Percentiles rank a stretch among this genome's conserved stretches.
These are phyloP conservation scores for Hirudinaria manillensis DNA, from an alignment of 2,888 invertebrate genomes.

Conservation along the genomic window DNA sequence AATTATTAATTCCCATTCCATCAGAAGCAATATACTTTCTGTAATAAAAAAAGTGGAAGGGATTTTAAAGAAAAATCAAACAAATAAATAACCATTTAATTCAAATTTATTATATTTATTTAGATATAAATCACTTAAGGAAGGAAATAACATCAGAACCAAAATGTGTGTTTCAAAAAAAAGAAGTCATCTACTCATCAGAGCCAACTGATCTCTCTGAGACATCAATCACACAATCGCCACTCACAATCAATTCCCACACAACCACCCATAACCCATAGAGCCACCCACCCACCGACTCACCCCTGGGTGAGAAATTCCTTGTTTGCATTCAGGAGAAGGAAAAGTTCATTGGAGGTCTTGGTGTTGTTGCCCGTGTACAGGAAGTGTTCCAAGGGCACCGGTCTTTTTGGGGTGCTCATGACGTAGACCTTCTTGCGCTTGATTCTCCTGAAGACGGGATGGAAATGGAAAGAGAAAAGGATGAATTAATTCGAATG, in stretches of 20 bases:
- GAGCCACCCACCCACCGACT: slow-evolving; percentile 15
- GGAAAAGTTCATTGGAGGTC: slow-evolving; percentile 59
- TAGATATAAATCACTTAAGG: no score
- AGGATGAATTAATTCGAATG: background rate
- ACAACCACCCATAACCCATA: background rate
- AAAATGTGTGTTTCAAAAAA: no score
- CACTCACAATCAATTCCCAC: no score
- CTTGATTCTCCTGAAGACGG: slow-evolving; percentile 56
- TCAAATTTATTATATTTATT: no score
- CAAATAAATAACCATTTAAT: no score
- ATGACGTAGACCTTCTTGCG: slow-evolving; percentile 83
- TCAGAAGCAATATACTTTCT: slow-evolving; percentile 54
- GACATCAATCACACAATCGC: no score
- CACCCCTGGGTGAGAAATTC: slow-evolving; percentile 66
- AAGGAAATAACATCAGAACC: no score
- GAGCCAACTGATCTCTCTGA: no score
- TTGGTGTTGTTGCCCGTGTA: slow-evolving; percentile 64
- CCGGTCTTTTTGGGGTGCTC: slow-evolving; percentile 83
- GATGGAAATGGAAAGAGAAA: background rate
- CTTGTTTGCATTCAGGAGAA: slow-evolving; percentile 72
- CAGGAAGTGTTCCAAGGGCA: slow-evolving; percentile 87
- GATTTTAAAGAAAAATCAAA: background rate
- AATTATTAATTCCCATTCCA: no score
- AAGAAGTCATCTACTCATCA: no score
- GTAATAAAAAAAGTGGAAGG: slow-evolving; percentile 28